Conservation (phyloP, 2,888 invertebrate species). For the Anorthoa munda region DNA sequence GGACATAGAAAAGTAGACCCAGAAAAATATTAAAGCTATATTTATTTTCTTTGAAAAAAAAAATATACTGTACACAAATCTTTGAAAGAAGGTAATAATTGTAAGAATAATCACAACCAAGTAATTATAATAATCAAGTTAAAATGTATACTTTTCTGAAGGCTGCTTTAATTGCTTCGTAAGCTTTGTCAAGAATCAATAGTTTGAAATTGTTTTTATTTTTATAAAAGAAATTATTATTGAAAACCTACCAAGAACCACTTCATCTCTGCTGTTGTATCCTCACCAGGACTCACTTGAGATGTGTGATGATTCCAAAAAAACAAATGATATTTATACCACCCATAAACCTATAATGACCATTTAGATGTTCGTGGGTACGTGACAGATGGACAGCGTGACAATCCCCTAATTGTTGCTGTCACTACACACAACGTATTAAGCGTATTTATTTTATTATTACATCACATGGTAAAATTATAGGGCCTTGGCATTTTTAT, state of each 20-base stretch:
- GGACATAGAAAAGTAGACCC: conserved; percentile 12
- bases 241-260: conserved; percentile 76
- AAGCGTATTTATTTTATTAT: conserved; percentile 79
- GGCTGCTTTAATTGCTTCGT: too few species aligned
- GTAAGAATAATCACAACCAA: neutral
- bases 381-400: conserved; percentile 85
- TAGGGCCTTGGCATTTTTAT: conserved; percentile 77
- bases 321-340: conserved; percentile 84
- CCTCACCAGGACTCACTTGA: conserved; percentile 74
- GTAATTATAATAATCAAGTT: neutral
- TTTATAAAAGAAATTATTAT: conserved; percentile 16
- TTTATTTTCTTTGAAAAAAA: neutral
- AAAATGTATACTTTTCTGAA: neutral
- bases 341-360: conserved; percentile 79
- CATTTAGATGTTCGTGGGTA: conserved; percentile 70
- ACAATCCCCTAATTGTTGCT: conserved; percentile 86
- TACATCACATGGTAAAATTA: conserved; percentile 68
- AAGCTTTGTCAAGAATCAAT: neutral
- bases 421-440: conserved; percentile 79
- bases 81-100: neutral
- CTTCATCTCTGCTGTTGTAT: conserved; percentile 78
- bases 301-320: conserved; percentile 78
- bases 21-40: too few species aligned
- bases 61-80: neutral
- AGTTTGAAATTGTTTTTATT: neutral